Evolutionary conservation across 2,797 vertebrate species (phyloP), one percentile per base, ranked within the genome.

Genomic region (Picus viridis): DNA sequence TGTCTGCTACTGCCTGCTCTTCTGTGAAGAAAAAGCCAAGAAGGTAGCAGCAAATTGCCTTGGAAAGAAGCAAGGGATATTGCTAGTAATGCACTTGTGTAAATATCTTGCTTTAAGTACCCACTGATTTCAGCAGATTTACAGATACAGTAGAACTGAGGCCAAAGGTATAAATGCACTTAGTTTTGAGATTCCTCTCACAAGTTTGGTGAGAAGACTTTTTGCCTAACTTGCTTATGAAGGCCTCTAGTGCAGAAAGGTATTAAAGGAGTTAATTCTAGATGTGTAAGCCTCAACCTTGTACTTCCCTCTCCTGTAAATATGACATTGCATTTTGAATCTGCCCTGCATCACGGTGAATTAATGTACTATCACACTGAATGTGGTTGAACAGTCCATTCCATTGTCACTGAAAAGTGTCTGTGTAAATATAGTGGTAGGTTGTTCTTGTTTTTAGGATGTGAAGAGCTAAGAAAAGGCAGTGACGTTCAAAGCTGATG

Each of bases 401-500:
- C 74, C 74, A 72, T 77, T 92, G 88, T 75, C 56, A 4, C 75
- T 89, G 49, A 75, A 67, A 93, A 32, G 70, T 69, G 83, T 57
- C 90, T 94, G 82, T 30, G 45, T 67, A 88, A 93, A 93, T 93
- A 67, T 20, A 53, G 79, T 26, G 10, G 73, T 67, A 88, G 77
- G 39, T 82, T 78, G 78, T 8, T 1, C 82, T 93, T 91, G 86
- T 73, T 57, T 87, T 86, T 78, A 77, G 88, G 71, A 73, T 88
- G 61, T 74, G 83, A 84, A 93, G 93, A 70, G 9, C 79, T 92
- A 93, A 94, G 86, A 80, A 78, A 87, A 94, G 93, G 61, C 80
- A 36, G 57, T 92, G 95, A 96, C 11, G 7, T 77, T 86, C 54
- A 53, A 58, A 72, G 90, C 92, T 88, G 92, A 56, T 96, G 95